Evolutionary conservation across 1,140 invertebrate species (phyloP).

Genomic region (Drosophila malerkotliana): DNA sequence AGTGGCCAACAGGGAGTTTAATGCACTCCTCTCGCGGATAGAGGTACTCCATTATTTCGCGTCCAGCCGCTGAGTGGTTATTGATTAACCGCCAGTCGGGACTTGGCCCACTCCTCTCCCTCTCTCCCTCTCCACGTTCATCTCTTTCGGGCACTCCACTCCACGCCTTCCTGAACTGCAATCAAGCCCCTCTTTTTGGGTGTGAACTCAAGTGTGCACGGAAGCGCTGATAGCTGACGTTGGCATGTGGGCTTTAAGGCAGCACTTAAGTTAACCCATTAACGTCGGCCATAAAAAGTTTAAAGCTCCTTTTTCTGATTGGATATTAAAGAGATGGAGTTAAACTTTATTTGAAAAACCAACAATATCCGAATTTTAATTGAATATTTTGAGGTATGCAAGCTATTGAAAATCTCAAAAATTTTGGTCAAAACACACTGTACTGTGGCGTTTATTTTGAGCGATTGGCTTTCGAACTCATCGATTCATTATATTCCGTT

Average conservation of each 20-base stretch:
- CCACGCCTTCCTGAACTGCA: background rate
- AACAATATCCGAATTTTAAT: background rate
- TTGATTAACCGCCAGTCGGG: conserved; percentile 64
- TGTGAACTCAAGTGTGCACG: conserved; percentile 67
- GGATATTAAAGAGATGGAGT: conserved; percentile 7
- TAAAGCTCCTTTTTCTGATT: conserved; percentile 32
- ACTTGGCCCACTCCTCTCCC: conserved; percentile 3
- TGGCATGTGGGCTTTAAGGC: conserved; percentile 65
- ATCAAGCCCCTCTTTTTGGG: conserved; percentile 12
- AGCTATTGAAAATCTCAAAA: background rate
- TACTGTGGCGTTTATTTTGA: conserved; percentile 25
- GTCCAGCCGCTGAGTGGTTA: conserved; percentile 67
- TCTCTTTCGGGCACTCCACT: background rate
- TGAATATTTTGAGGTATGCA: background rate
- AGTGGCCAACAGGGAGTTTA: conserved; percentile 59
- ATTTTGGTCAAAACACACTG: conserved; percentile 1
- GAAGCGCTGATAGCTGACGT: conserved; percentile 68
- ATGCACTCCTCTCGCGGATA: conserved; percentile 47
- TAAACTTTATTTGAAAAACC: too few species aligned
- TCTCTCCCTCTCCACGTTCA: background rate
- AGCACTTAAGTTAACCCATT: conserved; percentile 69
- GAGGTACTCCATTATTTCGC: conserved; percentile 55
- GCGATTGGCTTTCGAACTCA: conserved; percentile 37
- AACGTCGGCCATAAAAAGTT: conserved; percentile 49
- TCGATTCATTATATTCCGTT: conserved; percentile 51